A percentile compares a stretch with the other conserved stretches of the same genome.
Evolutionary conservation across 2,888 invertebrate genomes (phyloP).

Genomic region (Biston stratarius): DNA sequence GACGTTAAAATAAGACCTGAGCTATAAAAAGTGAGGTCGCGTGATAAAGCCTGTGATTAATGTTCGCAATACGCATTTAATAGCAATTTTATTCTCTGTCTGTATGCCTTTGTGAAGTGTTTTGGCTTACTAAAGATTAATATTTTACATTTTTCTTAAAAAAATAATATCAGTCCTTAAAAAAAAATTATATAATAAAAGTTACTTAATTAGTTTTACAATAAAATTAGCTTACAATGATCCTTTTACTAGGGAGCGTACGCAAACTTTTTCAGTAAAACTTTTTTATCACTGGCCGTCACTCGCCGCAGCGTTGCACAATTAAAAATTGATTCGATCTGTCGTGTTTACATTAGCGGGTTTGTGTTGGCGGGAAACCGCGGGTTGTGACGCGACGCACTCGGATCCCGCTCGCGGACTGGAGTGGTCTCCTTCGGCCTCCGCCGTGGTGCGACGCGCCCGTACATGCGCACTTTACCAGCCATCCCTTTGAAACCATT

Average conservation of each 20-base stretch:
- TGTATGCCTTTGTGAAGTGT: constrained; percentile 55
- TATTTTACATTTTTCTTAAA: background rate
- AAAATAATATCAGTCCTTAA: background rate
- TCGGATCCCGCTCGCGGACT: constrained; percentile 68
- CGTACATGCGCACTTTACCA: constrained; percentile 78
- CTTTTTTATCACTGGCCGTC: constrained; percentile 56
- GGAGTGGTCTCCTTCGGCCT: constrained; percentile 62
- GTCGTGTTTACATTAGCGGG: constrained; percentile 65
- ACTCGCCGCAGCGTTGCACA: constrained; percentile 51
- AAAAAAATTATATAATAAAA: background rate
- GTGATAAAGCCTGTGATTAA: constrained; percentile 53
- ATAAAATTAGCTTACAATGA: constrained; percentile 40
- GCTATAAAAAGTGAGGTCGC: constrained; percentile 44
- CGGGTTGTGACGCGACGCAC: constrained; percentile 56
- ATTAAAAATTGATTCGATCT: constrained; percentile 48
- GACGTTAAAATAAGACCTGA: constrained; percentile 38
- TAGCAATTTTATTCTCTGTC: constrained; percentile 64
- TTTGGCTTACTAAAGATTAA: constrained; percentile 39
- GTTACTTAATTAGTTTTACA: constrained; percentile 4
- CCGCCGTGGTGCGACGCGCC: constrained; percentile 62
- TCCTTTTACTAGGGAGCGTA: constrained; percentile 38
- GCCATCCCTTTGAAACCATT: constrained; percentile 71
- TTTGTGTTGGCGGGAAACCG: constrained; percentile 48
- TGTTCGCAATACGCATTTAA: constrained; percentile 63
- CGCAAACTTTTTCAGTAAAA: constrained; percentile 52